phyloP scores from a whole-genome alignment of 2,888 invertebrate genomes.

The Lapara coniferarum region DNA sequence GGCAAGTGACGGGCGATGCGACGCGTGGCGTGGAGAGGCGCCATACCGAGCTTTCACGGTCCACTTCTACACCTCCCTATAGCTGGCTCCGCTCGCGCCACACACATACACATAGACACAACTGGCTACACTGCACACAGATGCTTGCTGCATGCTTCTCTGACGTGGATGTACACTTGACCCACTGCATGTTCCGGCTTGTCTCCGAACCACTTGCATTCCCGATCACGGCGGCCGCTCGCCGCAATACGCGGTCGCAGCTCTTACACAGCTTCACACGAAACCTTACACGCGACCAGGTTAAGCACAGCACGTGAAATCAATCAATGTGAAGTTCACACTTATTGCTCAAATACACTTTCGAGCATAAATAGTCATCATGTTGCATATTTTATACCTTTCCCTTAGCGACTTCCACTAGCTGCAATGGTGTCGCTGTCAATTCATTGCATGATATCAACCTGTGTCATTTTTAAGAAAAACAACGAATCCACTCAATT shows the following conservation, averaged over 20 bases:
- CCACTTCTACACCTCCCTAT: conserved; percentile 54
- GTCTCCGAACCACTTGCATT: conserved; percentile 78
- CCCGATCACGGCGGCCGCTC: conserved; percentile 78
- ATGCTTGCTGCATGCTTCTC: conserved; percentile 77
- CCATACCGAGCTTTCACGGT: conserved; percentile 56
- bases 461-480: conserved; percentile 66
- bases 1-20: conserved; percentile 33
- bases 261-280: conserved; percentile 79
- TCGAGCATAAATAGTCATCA: conserved; percentile 76
- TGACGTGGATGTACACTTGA: conserved; percentile 68
- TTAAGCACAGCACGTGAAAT: conserved; percentile 74
- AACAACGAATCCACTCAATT: conserved; percentile 60
- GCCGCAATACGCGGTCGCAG: conserved; percentile 61
- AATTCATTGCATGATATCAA: conserved; percentile 74
- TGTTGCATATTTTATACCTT: conserved; percentile 83
- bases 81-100: conserved; percentile 83
- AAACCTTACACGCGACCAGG: conserved; percentile 78
- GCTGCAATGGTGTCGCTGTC: conserved; percentile 75
- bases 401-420: conserved; percentile 79
- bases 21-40: conserved; percentile 59
- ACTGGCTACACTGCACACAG: conserved; percentile 54
- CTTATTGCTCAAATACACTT: conserved; percentile 68
- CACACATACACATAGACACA: conserved; percentile 68
- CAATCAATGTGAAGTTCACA: conserved; percentile 58
- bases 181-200: conserved; percentile 80